A percentile compares a stretch with the other conserved stretches of the same genome.
These are phyloP conservation scores for Apodemus speciosus DNA, from an alignment of 2,113 vertebrate species.

Conservation along the genomic window DNA sequence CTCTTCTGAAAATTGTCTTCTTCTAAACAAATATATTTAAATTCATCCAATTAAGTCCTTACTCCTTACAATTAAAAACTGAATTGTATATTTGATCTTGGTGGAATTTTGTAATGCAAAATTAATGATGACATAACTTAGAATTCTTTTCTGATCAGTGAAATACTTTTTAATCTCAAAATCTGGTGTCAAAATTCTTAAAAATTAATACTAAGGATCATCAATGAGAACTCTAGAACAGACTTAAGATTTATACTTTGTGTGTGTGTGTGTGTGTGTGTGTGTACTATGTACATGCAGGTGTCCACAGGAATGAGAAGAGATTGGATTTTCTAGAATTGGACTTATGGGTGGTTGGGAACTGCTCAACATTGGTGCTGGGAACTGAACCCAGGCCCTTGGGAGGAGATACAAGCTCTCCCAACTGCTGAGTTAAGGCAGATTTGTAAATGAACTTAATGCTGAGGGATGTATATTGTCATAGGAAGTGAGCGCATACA, in stretches of 20 bases:
- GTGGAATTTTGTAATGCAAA: constrained; percentile 13
- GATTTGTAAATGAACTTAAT: neutral
- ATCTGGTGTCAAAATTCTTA: neutral
- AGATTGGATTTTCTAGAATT: neutral
- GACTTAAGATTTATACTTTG: neutral
- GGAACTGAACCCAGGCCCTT: neutral
- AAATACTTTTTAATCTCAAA: constrained; percentile 30
- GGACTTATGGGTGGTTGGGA: neutral
- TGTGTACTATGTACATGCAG: too few relatives aligned
- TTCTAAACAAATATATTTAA: constrained; percentile 20
- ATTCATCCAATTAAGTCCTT: neutral
- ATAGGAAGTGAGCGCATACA: neutral
- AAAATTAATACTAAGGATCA: neutral
- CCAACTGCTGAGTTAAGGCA: neutral
- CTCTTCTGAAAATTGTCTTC: neutral
- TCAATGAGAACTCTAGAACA: constrained; percentile 16
- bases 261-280: neutral
- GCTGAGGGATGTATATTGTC: neutral
- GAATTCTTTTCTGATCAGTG: neutral
- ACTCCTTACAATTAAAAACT: neutral
- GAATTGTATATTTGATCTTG: neutral
- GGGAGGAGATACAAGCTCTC: neutral
- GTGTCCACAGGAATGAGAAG: neutral
- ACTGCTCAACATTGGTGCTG: neutral
- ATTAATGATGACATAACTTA: neutral